Evolutionary conservation across 2,888 invertebrate genomes (phyloP).

Genomic region (Limnephilus rhombicus): DNA sequence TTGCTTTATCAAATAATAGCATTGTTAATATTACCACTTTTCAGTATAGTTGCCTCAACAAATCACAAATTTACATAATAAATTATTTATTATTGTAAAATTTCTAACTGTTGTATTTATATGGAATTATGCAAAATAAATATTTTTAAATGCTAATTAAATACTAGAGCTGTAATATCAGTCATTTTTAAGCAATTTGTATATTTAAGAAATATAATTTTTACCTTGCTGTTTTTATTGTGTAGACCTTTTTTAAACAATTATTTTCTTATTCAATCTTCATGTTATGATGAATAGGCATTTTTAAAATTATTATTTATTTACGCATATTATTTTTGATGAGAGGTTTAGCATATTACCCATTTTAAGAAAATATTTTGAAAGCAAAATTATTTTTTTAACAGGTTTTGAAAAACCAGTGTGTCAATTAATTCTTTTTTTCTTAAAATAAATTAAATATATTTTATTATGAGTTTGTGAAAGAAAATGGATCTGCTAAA

Average conservation of each 20-base stretch:
- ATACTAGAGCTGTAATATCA: background rate
- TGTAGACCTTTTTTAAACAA: background rate
- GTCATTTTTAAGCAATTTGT: background rate
- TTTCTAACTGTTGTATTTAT: background rate
- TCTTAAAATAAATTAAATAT: background rate
- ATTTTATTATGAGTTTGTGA: background rate
- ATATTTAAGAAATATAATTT: background rate
- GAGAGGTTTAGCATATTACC: too few relatives aligned
- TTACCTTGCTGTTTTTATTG: constrained; percentile 13
- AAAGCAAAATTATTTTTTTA: background rate
- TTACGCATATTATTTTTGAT: background rate
- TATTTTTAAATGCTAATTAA: background rate
- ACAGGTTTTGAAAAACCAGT: background rate
- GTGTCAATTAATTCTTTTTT: background rate
- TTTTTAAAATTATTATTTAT: background rate
- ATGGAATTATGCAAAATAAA: background rate
- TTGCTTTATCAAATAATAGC: too few relatives aligned
- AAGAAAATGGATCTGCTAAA: background rate
- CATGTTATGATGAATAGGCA: background rate
- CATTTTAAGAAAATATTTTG: too few relatives aligned
- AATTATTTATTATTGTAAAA: background rate
- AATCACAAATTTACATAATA: too few relatives aligned
- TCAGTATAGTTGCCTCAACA: too few relatives aligned
- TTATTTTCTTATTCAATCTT: background rate
- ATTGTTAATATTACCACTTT: too few relatives aligned